Evolutionary conservation across 2,888 invertebrate species (phyloP).

Genomic region (Chrysolina americana): DNA sequence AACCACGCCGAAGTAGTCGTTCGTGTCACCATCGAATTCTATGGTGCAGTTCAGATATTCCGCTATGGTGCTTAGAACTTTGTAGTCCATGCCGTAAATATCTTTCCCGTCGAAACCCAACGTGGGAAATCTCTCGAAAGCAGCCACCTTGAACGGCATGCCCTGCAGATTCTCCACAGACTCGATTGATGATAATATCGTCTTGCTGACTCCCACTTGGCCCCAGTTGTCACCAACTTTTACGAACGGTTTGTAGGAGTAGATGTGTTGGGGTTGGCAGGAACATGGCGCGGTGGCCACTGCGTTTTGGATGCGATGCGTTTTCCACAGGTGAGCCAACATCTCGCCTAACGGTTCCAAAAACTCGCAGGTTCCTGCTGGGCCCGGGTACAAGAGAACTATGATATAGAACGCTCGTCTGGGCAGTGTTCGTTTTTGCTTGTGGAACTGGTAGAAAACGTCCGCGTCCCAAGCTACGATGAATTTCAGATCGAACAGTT

Average conservation of each 20-base stretch:
- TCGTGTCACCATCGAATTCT: constrained; percentile 31
- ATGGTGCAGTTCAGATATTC: constrained; percentile 65
- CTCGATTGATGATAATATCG: not conserved
- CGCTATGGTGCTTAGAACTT: constrained; percentile 62
- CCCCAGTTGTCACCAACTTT: not conserved
- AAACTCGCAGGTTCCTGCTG: not conserved
- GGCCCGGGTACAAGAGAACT: not conserved
- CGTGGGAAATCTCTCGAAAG: not conserved
- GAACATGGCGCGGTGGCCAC: not conserved
- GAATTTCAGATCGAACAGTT: not conserved
- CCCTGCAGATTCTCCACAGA: not conserved
- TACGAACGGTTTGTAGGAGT: not conserved
- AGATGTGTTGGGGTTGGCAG: not conserved
- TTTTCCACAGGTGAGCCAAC: not conserved
- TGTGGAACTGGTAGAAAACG: not conserved
- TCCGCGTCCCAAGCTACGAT: not conserved
- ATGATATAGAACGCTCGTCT: not conserved
- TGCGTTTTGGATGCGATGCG: not conserved
- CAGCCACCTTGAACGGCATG: not conserved
- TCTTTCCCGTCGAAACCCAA: not conserved
- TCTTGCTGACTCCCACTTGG: no score
- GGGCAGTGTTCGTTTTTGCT: not conserved
- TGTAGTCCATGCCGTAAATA: constrained; percentile 65
- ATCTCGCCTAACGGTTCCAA: not conserved
- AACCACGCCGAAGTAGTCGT: constrained; percentile 56